Conservation (phyloP, 2,797 vertebrate species). For the Enteromius trimaculatus region DNA sequence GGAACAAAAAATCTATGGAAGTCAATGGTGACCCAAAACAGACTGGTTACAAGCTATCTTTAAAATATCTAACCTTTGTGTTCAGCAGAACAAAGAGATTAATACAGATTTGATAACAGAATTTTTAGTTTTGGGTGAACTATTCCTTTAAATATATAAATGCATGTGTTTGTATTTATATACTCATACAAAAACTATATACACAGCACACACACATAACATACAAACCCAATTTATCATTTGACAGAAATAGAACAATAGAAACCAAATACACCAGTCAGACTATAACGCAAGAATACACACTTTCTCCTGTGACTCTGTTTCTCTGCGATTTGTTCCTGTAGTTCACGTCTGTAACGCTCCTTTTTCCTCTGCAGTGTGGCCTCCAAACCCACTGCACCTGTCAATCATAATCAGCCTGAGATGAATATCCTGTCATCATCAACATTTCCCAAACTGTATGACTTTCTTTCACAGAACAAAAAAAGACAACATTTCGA, state of each 20-base stretch:
- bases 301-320: slow-evolving; percentile 87
- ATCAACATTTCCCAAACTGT: slow-evolving; percentile 3
- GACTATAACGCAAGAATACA: neutral
- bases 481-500: neutral
- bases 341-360: slow-evolving; percentile 85
- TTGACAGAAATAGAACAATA: neutral
- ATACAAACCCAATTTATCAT: neutral
- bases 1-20: too few relatives aligned
- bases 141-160: neutral
- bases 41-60: too few relatives aligned
- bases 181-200: neutral
- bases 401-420: slow-evolving; percentile 33
- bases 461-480: neutral
- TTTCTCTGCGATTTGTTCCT: slow-evolving; percentile 92
- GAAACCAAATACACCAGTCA: neutral
- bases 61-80: too few relatives aligned
- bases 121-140: too few relatives aligned
- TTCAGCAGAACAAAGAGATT: too few relatives aligned
- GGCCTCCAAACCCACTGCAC: slow-evolving; percentile 69
- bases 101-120: too few relatives aligned
- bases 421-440: neutral
- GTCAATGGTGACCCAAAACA: too few relatives aligned
- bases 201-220: neutral
- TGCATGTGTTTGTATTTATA: neutral
- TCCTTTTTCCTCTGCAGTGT: slow-evolving; percentile 82